These are phyloP conservation scores for Planococcus citri DNA, from an alignment of 1,140 invertebrate species.

Conservation along the genomic window DNA sequence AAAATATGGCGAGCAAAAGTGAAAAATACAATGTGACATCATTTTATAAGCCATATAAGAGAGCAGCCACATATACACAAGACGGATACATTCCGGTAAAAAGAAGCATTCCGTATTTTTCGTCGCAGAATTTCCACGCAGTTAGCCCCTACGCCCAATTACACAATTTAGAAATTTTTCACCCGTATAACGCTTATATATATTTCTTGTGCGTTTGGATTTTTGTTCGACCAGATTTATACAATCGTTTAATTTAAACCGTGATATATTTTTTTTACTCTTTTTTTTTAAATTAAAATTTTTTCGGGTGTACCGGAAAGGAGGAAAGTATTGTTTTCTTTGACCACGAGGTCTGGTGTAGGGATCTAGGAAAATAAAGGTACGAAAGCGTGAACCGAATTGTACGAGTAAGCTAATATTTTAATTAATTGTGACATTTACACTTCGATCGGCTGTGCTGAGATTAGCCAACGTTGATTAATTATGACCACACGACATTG, in stretches of 20 bases:
- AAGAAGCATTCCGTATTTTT: not conserved
- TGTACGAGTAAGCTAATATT: too few species aligned
- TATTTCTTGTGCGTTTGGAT: not conserved
- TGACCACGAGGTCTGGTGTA: not conserved
- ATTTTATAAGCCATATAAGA: not conserved
- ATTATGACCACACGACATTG: slow-evolving; percentile 1
- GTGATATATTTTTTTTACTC: not conserved
- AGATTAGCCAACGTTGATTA: not conserved
- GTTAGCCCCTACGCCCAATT: slow-evolving; percentile 1
- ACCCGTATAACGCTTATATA: not conserved
- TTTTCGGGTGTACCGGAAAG: too few species aligned
- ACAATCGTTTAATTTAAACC: not conserved
- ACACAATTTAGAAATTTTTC: slow-evolving; percentile 1
- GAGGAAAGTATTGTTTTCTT: too few species aligned
- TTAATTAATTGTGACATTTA: not conserved
- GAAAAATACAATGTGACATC: slow-evolving; percentile 7
- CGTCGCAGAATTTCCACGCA: slow-evolving; percentile 5
- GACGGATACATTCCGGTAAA: not conserved
- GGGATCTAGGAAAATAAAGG: not conserved
- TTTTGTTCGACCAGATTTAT: not conserved
- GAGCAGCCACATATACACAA: not conserved
- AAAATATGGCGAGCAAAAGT: not conserved
- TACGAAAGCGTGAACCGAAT: too few species aligned
- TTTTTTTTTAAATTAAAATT: not conserved
- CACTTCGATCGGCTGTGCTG: not conserved